Evolutionary conservation across 2,113 vertebrate genomes (phyloP), one percentile per base, ranked within the genome.

Genomic region (Macquaria ambigua): DNA sequence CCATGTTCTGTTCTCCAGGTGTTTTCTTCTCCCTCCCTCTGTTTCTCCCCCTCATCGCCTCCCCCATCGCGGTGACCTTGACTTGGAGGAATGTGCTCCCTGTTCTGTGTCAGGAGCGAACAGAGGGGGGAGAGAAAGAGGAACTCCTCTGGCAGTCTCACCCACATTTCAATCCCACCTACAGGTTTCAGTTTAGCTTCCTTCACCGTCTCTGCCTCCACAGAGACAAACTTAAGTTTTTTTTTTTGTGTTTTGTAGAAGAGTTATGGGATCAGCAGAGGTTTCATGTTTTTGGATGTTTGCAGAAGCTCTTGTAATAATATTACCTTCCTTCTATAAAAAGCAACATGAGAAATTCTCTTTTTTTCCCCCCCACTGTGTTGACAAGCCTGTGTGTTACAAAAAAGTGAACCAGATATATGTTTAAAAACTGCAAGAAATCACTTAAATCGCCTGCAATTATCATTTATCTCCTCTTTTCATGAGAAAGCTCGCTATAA

Each of bases 21-120:
- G 93, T 95, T 93, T 93, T 86, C 83, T 83, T 75, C 82, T 79
- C 78, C 76, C 78, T 37, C 85, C 52, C 58, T 56, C 84, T 4
- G 37, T 52, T 62, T 25, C 75, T 37, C 69, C 50, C 67, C 72
- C 67, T 31, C 28, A 31, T 31, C 63, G 23, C 74, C 85, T 69
- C 89, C 83, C 85, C 84, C 86, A 75, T 91, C 28, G 71, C 25
- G 31, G 88, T 94, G 94, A 94, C 93, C 94, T 95, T 94, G 94
- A 93, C 92, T 87, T 75, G 68, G 80, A 94, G 94, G 95, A 95
- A 94, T 95, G 93, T 88, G 91, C 90, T 94, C 90, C 87, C 89
- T 92, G 84, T 90, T 92, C 86, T 80, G 87, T 82, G 91, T 91
- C 87, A 69, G 77, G 81, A 74, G 74, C 76, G 83, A 89, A 25